Conservation (phyloP, 2,797 vertebrate genomes). For the Syndactyla subalaris region DNA sequence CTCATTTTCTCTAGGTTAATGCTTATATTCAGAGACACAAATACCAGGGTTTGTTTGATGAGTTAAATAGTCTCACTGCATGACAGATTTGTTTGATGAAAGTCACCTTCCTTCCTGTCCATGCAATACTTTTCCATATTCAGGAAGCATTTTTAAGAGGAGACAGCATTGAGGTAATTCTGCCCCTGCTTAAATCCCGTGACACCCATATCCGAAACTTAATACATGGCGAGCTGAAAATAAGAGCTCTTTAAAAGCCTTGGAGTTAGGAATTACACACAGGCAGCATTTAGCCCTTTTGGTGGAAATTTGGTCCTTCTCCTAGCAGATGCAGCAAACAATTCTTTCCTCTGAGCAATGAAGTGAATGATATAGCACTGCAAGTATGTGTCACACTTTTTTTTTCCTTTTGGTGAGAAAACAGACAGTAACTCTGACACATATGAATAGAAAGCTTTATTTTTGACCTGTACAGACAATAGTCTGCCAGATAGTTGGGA, state of each 20-base stretch:
- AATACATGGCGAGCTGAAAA: conserved; percentile 13
- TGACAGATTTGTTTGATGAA: conserved; percentile 69
- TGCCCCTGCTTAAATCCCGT: conserved; percentile 49
- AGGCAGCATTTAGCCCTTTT: conserved; percentile 14
- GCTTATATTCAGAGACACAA: conserved; percentile 32
- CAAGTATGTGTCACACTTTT: not conserved
- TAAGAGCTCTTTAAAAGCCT: conserved; percentile 44
- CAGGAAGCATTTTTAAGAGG: conserved; percentile 64
- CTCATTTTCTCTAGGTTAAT: conserved; percentile 27
- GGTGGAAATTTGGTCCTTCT: not conserved
- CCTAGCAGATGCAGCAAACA: conserved; percentile 9
- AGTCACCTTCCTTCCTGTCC: conserved; percentile 68
- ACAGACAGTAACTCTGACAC: not conserved
- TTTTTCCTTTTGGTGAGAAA: not conserved
- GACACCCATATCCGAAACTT: conserved; percentile 39
- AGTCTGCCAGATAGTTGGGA: not conserved
- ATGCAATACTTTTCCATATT: conserved; percentile 57
- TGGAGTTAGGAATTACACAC: not conserved
- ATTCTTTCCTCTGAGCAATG: not conserved
- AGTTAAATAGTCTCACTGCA: conserved; percentile 46
- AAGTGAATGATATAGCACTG: not conserved
- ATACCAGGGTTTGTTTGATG: conserved; percentile 29
- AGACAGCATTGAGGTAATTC: conserved; percentile 52
- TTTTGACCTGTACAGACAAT: conserved; percentile 34
- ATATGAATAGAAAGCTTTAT: not conserved